Evolutionary conservation across 2,888 invertebrate species (phyloP).

Genomic region (Phoronis australis): DNA sequence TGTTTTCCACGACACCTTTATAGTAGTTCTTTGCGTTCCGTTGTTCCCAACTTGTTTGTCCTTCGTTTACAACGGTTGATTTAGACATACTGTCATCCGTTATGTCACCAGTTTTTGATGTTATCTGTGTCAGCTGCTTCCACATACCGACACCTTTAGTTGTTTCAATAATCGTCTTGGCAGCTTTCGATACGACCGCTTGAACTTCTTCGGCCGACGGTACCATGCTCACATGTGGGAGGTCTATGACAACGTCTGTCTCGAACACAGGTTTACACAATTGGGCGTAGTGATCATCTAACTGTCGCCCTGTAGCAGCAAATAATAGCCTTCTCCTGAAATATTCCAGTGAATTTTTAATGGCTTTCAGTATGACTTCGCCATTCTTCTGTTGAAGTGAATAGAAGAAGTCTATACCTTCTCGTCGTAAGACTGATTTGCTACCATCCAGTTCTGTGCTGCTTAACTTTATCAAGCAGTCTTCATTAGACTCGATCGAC

Average conservation of each 20-base stretch:
- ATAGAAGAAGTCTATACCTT: constrained; percentile 75
- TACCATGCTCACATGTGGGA: constrained; percentile 87
- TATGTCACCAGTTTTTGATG: not conserved
- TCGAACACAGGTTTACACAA: constrained; percentile 60
- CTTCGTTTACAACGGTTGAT: too few relatives aligned
- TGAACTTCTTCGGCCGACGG: too few relatives aligned
- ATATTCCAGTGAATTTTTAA: constrained; percentile 68
- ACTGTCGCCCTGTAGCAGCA: too few relatives aligned
- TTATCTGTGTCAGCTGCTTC: not conserved
- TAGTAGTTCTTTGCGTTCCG: constrained; percentile 65
- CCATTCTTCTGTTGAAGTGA: constrained; percentile 73
- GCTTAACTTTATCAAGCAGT: constrained; percentile 28
- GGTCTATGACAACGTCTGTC: constrained; percentile 75
- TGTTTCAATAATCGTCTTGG: too few relatives aligned
- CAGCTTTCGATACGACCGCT: not conserved
- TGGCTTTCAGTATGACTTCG: constrained; percentile 69
- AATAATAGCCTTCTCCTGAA: constrained; percentile 62
- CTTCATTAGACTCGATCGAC: not conserved
- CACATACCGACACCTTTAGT: too few relatives aligned
- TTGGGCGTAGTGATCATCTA: too few relatives aligned
- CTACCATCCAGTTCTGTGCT: constrained; percentile 56
- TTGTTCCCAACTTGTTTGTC: too few relatives aligned
- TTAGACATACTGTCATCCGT: too few relatives aligned
- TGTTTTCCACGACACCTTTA: constrained; percentile 72
- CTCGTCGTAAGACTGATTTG: constrained; percentile 55